Evolutionary conservation across 2,888 invertebrate species (phyloP).

Genomic region (Diadegma fenestrale): DNA sequence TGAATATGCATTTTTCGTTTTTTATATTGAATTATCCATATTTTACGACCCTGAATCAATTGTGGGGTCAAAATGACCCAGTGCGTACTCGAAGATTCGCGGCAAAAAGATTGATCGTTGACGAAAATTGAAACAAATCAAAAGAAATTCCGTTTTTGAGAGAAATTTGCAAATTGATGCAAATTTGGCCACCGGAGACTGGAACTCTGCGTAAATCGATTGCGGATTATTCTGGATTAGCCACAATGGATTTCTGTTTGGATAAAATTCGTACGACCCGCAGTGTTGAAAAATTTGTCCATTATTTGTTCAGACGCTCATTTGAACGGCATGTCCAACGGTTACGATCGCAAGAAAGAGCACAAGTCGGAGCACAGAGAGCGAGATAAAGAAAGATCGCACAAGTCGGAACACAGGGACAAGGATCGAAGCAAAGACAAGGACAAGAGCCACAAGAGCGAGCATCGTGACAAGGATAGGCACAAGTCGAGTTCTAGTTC

Average conservation of each 20-base stretch:
- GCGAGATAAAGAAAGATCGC: conserved; percentile 85
- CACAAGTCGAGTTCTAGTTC: conserved; percentile 80
- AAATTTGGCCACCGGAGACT: background rate
- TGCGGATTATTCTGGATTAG: background rate
- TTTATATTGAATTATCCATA: too few species aligned
- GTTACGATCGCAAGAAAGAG: conserved; percentile 87
- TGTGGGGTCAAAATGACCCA: too few species aligned
- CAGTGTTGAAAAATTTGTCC: background rate
- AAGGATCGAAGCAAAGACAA: conserved; percentile 88
- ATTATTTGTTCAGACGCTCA: conserved; percentile 84
- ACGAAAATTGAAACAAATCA: too few species aligned
- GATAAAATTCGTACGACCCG: too few species aligned
- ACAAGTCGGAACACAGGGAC: conserved; percentile 84
- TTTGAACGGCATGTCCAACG: conserved; percentile 93
- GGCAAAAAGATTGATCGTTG: too few species aligned
- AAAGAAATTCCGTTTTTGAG: background rate
- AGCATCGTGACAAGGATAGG: conserved; percentile 87
- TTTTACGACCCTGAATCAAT: too few species aligned
- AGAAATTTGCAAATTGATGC: background rate
- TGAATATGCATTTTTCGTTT: too few species aligned
- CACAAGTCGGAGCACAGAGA: conserved; percentile 87
- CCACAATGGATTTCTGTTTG: background rate
- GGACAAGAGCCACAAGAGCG: conserved; percentile 84
- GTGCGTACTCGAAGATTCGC: too few species aligned
- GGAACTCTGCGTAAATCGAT: background rate